Conservation (phyloP, 2,113 vertebrate species). For the Galeopterus variegatus region DNA sequence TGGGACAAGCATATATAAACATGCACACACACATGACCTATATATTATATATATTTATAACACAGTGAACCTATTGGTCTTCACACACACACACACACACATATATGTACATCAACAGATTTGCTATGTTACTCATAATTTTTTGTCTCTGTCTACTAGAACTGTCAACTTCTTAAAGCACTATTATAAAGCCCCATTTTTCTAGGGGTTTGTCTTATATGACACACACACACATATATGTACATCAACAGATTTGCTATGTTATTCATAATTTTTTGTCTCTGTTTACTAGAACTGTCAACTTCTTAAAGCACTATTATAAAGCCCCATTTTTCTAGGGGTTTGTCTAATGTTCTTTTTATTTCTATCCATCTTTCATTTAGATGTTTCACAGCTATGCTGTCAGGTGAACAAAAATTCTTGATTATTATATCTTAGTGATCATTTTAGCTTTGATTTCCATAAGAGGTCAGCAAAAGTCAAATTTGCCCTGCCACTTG, state of each 20-base stretch:
- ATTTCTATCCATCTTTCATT: not conserved
- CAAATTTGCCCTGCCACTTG: not conserved
- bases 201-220: not conserved
- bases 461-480: not conserved
- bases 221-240: too few relatives aligned
- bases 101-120: too few relatives aligned
- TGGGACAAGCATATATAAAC: not conserved
- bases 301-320: not conserved
- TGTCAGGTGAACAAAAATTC: not conserved
- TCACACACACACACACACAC: too few relatives aligned
- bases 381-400: conserved; percentile 13
- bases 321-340: not conserved
- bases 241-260: too few relatives aligned
- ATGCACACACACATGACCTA: not conserved
- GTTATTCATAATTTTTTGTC: not conserved
- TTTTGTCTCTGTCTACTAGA: not conserved
- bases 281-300: not conserved
- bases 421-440: not conserved
- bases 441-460: not conserved
- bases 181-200: not conserved
- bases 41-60: too few relatives aligned
- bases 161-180: not conserved
- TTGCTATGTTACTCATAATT: not conserved
- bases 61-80: too few relatives aligned
- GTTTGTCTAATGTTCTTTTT: not conserved